Percentiles rank a stretch among this genome's conserved stretches.
Conservation (phyloP, 2,888 invertebrate genomes). For the Pseudoips prasinana region DNA sequence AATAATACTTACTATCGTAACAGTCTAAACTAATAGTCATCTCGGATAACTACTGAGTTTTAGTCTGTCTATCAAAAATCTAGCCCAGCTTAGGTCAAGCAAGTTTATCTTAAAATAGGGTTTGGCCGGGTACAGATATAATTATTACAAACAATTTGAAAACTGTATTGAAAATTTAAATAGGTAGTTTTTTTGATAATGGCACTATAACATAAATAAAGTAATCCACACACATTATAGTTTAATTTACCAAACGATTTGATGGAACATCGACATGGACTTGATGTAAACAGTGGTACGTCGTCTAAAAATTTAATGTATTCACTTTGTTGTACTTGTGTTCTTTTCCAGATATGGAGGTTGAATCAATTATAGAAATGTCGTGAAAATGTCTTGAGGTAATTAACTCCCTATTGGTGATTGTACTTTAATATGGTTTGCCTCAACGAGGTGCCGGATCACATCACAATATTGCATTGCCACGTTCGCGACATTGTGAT, state of each 20-base stretch:
- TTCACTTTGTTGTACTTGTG: slow-evolving; percentile 82
- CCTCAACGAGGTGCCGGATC: slow-evolving; percentile 50
- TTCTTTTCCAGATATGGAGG: slow-evolving; percentile 82
- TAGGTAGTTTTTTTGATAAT: too few relatives aligned
- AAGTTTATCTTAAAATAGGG: too few relatives aligned
- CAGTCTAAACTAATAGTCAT: too few relatives aligned
- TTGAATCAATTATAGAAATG: slow-evolving; percentile 80
- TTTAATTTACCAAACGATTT: slow-evolving; percentile 19
- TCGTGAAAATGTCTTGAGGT: slow-evolving; percentile 81
- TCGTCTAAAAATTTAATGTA: slow-evolving; percentile 63
- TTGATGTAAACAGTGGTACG: slow-evolving; percentile 78
- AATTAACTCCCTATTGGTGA: slow-evolving; percentile 81
- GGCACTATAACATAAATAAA: slow-evolving; percentile 8
- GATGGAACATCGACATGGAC: slow-evolving; percentile 59
- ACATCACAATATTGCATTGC: slow-evolving; percentile 29
- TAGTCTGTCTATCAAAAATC: too few relatives aligned
- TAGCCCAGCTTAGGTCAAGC: too few relatives aligned
- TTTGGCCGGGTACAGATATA: too few relatives aligned
- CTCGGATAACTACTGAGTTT: too few relatives aligned
- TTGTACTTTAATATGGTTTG: slow-evolving; percentile 73
- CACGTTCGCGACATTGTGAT: slow-evolving; percentile 24
- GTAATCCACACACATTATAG: slow-evolving; percentile 12
- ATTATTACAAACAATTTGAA: background rate
- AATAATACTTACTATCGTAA: too few relatives aligned
- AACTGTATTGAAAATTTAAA: too few relatives aligned